Conservation (phyloP, 23 tunicate genomes). For the Trididemnum clinides region DNA sequence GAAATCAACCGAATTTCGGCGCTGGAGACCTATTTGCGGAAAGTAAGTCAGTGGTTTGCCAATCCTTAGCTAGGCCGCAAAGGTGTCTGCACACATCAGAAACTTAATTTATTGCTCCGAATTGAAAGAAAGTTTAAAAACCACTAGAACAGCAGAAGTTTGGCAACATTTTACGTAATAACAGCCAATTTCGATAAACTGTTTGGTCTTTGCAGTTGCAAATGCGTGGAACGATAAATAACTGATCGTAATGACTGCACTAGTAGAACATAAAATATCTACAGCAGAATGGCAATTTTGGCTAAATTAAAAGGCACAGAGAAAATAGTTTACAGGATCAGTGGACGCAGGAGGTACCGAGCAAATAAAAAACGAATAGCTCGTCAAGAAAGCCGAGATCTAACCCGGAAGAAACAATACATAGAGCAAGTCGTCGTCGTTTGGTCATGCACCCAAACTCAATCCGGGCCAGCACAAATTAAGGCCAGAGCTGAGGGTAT, state of each 20-base stretch:
- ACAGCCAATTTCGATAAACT: neutral
- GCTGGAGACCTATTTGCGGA: too few species aligned
- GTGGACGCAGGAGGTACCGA: neutral
- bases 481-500: too few species aligned
- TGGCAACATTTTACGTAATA: neutral
- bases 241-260: neutral
- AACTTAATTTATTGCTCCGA: too few species aligned
- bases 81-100: too few species aligned
- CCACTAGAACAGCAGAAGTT: neutral
- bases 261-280: neutral
- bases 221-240: neutral
- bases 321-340: neutral
- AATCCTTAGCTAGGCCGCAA: too few species aligned
- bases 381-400: neutral
- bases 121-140: too few species aligned
- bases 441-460: too few species aligned
- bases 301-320: neutral
- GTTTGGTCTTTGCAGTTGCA: neutral
- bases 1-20: too few species aligned
- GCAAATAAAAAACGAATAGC: conserved; percentile 5
- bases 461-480: too few species aligned
- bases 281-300: conserved; percentile 5
- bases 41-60: too few species aligned
- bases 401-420: neutral
- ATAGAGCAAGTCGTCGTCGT: neutral